These are phyloP conservation scores for Hirtodrosophila histrioides DNA, from an alignment of 2,888 invertebrate genomes.

Conservation along the genomic window DNA sequence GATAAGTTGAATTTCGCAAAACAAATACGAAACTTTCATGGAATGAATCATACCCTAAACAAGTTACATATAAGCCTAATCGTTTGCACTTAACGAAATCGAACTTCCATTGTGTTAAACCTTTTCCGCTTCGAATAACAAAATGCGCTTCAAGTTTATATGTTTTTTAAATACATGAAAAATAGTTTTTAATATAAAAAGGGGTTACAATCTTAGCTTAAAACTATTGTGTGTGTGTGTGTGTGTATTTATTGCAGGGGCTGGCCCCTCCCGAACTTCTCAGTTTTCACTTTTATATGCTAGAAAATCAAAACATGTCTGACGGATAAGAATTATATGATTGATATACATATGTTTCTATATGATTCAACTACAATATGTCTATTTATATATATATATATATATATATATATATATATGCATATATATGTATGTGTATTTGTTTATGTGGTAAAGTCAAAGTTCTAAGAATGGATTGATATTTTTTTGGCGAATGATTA, in stretches of 20 bases:
- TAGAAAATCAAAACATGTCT: slow-evolving; percentile 53
- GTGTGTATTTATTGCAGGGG: slow-evolving; percentile 28
- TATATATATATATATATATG: slow-evolving; percentile 19
- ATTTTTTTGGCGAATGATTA: slow-evolving; percentile 31
- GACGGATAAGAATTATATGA: slow-evolving; percentile 47
- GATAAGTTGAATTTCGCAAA: slow-evolving; percentile 9
- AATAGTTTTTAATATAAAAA: slow-evolving; percentile 76
- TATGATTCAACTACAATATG: slow-evolving; percentile 64
- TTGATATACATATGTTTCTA: slow-evolving; percentile 43
- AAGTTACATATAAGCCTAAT: background rate
- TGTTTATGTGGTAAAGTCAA: slow-evolving; percentile 33
- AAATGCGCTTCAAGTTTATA: background rate
- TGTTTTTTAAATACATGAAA: slow-evolving; percentile 69
- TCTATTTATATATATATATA: slow-evolving; percentile 46
- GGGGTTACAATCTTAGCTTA: slow-evolving; percentile 61
- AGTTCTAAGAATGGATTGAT: slow-evolving; percentile 27
- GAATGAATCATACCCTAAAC: slow-evolving; percentile 7
- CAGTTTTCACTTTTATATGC: slow-evolving; percentile 39
- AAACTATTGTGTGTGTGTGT: slow-evolving; percentile 36
- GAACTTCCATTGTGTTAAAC: too few relatives aligned
- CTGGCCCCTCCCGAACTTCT: slow-evolving; percentile 19
- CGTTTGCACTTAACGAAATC: too few relatives aligned
- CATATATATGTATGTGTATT: slow-evolving; percentile 15
- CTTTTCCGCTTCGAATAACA: background rate
- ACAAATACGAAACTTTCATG: background rate